Conservation (phyloP, 2,888 invertebrate species). For the Drosophila peninsularis region DNA sequence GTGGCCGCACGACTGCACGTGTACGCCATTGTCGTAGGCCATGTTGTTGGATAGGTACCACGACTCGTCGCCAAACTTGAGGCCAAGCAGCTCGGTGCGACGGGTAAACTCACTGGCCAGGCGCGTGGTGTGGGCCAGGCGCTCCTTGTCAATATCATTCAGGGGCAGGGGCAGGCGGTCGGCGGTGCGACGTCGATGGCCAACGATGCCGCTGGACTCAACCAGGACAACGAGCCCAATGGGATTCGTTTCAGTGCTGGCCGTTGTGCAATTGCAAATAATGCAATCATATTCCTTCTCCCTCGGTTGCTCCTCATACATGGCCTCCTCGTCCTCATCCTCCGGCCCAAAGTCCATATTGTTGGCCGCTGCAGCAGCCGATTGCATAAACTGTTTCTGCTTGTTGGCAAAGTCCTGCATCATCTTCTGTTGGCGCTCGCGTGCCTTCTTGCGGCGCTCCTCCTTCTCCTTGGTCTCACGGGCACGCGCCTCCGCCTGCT, state of each 20-base stretch:
- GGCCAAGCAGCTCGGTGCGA: conserved; percentile 90
- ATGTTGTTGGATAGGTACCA: conserved; percentile 92
- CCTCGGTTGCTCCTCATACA: conserved; percentile 86
- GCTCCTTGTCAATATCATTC: conserved; percentile 88
- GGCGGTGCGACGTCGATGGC: conserved; percentile 87
- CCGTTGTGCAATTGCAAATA: conserved; percentile 96
- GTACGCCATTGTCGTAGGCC: conserved; percentile 96
- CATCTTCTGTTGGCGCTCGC: conserved; percentile 95
- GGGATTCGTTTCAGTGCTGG: conserved; percentile 92
- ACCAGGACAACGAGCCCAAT: conserved; percentile 95
- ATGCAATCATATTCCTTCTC: conserved; percentile 96
- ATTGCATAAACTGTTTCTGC: conserved; percentile 96
- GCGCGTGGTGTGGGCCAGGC: conserved; percentile 87
- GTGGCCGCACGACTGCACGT: conserved; percentile 98
- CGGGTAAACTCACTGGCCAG: conserved; percentile 91
- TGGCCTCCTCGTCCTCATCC: conserved; percentile 86
- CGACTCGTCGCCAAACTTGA: conserved; percentile 92
- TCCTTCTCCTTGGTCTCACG: conserved; percentile 89
- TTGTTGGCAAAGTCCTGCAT: conserved; percentile 97
- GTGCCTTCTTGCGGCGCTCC: conserved; percentile 92
- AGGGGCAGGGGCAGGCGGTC: conserved; percentile 86
- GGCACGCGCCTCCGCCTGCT: conserved; percentile 90
- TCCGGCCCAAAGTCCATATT: conserved; percentile 85
- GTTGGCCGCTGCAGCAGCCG: conserved; percentile 86
- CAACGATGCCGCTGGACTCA: conserved; percentile 93